Base-by-base conservation (phyloP, 2,797 vertebrate genomes). In the Pogoniulus pusillus region DNA sequence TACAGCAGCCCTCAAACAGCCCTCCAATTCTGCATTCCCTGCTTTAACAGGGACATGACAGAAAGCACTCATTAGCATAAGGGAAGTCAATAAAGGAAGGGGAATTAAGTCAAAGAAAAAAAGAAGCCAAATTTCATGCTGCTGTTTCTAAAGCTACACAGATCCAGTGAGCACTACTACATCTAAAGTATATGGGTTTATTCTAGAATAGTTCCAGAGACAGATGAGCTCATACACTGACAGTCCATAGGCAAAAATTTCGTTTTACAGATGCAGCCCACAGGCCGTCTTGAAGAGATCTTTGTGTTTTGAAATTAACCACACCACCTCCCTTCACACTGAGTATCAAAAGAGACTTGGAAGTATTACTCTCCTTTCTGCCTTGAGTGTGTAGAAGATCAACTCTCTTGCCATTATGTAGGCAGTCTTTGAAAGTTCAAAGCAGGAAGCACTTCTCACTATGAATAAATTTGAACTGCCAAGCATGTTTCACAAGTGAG, bases 361-460 rank as follows among this genome's bases (percentile, higher is more conserved):
- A 91, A 84, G 66, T 41, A 92, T 45, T 78, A 59, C 66, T 93
- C 80, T 77, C 53, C 59, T 54, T 75, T 81, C 73, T 57, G 84
- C 90, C 69, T 41, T 53, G 85, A 80, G 70, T 54, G n/a, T 1
- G 2, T 32, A 58, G 66, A 93, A 92, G 90, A 93, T 57, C 93
- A 90, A 91, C 70, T 34, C 20, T 24, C 47, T 7, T 85, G 59
- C 43, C 60, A 78, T 90, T 87, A 90, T n/a, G 71, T 43, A 72
- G 89, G 82, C 7, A 0, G 90, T 54, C 76, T 93, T 87, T 91
- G 66, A 83, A 90, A 93, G 84, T 93, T 93, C 94, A 96, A 93
- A 96, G 93, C n/a, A 90, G 39, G 70, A 93, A 91, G 73, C 63
- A 81, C 81, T 92, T 94, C 86, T 93, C 76, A 83, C 35, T 16